Percentiles rank a stretch among this genome's conserved stretches.
These are phyloP conservation scores for Sebastes matsubarae DNA, from an alignment of 2,797 vertebrate species.

Conservation along the genomic window DNA sequence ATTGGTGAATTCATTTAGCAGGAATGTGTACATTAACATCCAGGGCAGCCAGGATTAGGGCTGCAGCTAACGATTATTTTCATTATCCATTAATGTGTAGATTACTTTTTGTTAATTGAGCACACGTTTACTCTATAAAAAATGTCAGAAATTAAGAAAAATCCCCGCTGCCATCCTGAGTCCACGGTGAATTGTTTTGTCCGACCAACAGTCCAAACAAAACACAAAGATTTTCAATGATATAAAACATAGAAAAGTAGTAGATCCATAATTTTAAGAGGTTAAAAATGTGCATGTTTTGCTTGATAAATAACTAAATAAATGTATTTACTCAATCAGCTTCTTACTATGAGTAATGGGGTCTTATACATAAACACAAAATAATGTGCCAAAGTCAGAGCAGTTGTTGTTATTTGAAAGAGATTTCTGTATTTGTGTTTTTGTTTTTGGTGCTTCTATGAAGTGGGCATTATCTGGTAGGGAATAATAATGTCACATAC, in stretches of 20 bases:
- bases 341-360: background rate
- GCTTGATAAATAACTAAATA: background rate
- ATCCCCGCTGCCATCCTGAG: background rate
- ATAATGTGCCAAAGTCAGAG: background rate
- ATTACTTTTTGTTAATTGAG: conserved; percentile 5
- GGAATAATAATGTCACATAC: background rate
- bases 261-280: background rate
- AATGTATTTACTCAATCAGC: background rate
- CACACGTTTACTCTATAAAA: background rate
- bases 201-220: background rate
- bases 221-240: background rate
- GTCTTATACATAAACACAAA: background rate
- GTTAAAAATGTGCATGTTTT: background rate
- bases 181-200: background rate
- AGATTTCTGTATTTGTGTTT: background rate
- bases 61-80: background rate
- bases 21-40: conserved; percentile 30
- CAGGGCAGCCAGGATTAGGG: background rate
- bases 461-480: background rate
- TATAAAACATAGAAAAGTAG: background rate
- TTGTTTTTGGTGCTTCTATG: background rate
- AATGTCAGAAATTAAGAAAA: background rate
- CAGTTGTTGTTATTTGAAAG: background rate
- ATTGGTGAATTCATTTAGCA: conserved; percentile 10
- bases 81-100: background rate